These are phyloP conservation scores for Drosophila kepulauana DNA, from an alignment of 1,140 invertebrate genomes.

Conservation along the genomic window DNA sequence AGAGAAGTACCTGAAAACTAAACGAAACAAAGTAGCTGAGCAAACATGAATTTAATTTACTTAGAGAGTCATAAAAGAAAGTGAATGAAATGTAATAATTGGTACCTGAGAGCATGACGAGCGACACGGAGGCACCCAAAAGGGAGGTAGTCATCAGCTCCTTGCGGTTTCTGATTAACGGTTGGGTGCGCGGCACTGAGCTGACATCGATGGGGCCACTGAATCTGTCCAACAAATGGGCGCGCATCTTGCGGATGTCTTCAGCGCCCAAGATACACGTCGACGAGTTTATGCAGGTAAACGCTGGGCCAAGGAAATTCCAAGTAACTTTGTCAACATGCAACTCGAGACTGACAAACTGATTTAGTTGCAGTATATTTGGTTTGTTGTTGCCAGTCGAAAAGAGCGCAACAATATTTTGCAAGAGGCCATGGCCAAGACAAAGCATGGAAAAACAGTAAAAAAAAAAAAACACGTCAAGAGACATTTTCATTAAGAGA, in stretches of 20 bases:
- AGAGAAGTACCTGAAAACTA: not conserved
- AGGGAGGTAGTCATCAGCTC: conserved; percentile 66
- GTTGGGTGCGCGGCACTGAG: conserved; percentile 64
- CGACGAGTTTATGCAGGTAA: conserved; percentile 86
- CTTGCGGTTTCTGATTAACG: conserved; percentile 71
- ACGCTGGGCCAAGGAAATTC: conserved; percentile 27
- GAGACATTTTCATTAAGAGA: conserved; percentile 46
- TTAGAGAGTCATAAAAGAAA: not conserved
- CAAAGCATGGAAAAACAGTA: conserved; percentile 3
- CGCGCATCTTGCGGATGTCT: conserved; percentile 86
- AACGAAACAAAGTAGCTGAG: not conserved
- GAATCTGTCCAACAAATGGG: conserved; percentile 86
- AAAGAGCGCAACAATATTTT: conserved; percentile 1
- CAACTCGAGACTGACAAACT: too few relatives aligned
- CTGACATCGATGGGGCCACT: conserved; percentile 82
- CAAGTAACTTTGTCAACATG: not conserved
- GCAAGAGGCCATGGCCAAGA: conserved; percentile 6
- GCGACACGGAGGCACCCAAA: conserved; percentile 62
- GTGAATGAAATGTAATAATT: conserved; percentile 13
- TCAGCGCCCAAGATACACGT: conserved; percentile 80
- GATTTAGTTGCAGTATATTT: not conserved
- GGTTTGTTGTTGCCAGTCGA: not conserved
- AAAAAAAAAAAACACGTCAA: conserved; percentile 7
- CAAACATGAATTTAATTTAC: conserved; percentile 1
- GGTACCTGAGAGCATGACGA: conserved; percentile 16